Base-by-base conservation (phyloP, 2,888 invertebrate species). In the Kuschelorhynchus macadamiae region DNA sequence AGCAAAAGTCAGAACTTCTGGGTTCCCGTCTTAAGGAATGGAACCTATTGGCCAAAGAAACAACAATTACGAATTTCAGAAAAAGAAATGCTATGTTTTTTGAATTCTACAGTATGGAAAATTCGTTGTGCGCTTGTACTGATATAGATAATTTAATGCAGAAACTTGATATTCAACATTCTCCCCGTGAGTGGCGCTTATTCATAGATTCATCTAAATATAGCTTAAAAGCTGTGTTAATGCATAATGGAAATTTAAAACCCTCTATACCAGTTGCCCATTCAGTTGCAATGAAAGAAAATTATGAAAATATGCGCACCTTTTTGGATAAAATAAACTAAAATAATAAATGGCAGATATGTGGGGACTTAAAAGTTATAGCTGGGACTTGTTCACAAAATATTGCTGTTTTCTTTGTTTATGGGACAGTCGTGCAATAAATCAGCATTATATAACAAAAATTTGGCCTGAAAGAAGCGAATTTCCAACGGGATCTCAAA, bases 261-360 rank as follows among this genome's bases (percentile, higher is more conserved):
- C 57, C 56, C 9, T 67, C 62, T 44, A 67, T 63, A 44, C 56
- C 62, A 49, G 62, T 67, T 56, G 50, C 20, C 14, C 57, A 62
- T 36, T 32, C 42, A 44, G 50, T 67, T 50, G 63, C 11, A 20
- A 59, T n/a, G n/a, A n/a, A n/a, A n/a, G n/a, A n/a, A n/a, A n/a
- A n/a, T n/a, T n/a, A n/a, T n/a, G n/a, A n/a, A n/a, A n/a, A n/a
- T n/a, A n/a, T n/a, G n/a, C n/a, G n/a, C n/a, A n/a, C n/a, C n/a
- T n/a, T n/a, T 57, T 57, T 64, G 49, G 53, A 47, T 44, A 42
- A 20, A 57, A 59, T 65, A 50, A 59, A 50, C 25, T 56, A 46
- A 21, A 56, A 47, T 33, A 47, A 59, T 33, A 46, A 47, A 30
- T 47, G 59, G 47, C 59, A n/a, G n/a, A 56, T 44, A 32, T 55